Conservation (phyloP, 2,797 vertebrate species). For the Micromesistius poutassou region DNA sequence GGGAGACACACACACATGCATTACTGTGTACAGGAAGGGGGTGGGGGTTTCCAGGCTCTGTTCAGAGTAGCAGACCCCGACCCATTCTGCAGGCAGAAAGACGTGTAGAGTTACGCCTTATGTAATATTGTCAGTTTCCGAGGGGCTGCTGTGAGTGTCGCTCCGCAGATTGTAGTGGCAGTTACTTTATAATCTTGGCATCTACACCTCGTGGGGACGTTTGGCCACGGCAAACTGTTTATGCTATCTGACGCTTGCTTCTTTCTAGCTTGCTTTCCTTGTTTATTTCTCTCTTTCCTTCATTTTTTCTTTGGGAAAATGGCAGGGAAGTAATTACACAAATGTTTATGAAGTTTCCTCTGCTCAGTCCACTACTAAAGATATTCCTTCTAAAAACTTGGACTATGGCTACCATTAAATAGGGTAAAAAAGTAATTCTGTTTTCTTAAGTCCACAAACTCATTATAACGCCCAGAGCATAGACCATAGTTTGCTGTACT, state of each 20-base stretch:
- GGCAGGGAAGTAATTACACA: not conserved
- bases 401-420: not conserved
- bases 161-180: not conserved
- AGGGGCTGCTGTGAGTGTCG: not conserved
- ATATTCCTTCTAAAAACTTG: not conserved
- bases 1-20: slow-evolving; percentile 4
- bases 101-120: slow-evolving; percentile 32
- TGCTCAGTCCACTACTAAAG: not conserved
- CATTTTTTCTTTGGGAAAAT: not conserved
- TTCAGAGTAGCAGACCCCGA: slow-evolving; percentile 18
- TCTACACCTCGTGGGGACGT: not conserved
- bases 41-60: not conserved
- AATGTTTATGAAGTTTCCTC: not conserved
- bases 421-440: not conserved
- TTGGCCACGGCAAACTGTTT: not conserved
- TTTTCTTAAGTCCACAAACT: not conserved
- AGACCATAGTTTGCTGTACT: not conserved
- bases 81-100: slow-evolving; percentile 17
- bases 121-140: slow-evolving; percentile 15
- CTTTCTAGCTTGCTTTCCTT: not conserved
- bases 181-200: not conserved
- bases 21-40: slow-evolving; percentile 27
- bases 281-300: not conserved
- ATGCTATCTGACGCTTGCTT: not conserved
- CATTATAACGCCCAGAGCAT: not conserved